A percentile compares a stretch with the other conserved stretches of the same genome.
These are phyloP conservation scores for Hemithea aestivaria DNA, from an alignment of 2,888 invertebrate species.

Conservation along the genomic window DNA sequence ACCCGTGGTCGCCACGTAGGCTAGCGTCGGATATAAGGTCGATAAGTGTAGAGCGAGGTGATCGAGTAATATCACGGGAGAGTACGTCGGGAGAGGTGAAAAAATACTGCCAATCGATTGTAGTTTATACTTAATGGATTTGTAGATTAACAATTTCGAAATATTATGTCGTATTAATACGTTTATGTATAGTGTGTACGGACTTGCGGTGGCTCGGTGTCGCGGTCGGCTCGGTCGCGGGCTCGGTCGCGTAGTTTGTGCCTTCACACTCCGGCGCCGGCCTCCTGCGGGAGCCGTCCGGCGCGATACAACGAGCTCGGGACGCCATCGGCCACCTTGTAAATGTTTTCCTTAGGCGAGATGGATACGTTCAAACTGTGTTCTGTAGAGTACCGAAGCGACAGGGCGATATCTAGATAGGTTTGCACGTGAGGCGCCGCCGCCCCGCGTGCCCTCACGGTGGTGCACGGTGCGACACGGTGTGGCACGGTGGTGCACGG, in stretches of 20 bases:
- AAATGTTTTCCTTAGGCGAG: constrained; percentile 64
- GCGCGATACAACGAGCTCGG: constrained; percentile 26
- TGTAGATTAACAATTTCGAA: constrained; percentile 71
- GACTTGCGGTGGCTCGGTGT: constrained; percentile 48
- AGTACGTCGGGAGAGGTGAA: constrained; percentile 46
- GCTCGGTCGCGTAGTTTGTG: constrained; percentile 33
- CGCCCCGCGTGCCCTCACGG: constrained; percentile 25
- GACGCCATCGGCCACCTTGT: constrained; percentile 45
- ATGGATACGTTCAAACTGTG: constrained; percentile 71
- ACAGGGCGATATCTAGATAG: constrained; percentile 71
- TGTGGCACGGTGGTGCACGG: too few relatives aligned
- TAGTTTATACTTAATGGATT: constrained; percentile 70
- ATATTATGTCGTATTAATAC: constrained; percentile 70
- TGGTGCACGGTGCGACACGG: constrained; percentile 11
- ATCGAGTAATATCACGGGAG: constrained; percentile 57
- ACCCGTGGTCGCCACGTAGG: constrained; percentile 5
- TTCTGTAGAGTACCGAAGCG: constrained; percentile 73
- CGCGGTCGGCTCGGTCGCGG: constrained; percentile 21
- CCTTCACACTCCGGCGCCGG: constrained; percentile 29
- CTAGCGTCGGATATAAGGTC: constrained; percentile 8
- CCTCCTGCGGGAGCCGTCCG: constrained; percentile 23
- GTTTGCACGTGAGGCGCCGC: constrained; percentile 49
- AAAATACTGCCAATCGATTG: constrained; percentile 76
- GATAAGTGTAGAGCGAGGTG: constrained; percentile 6
- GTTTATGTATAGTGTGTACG: constrained; percentile 64